Evolutionary conservation across 1,140 invertebrate genomes (phyloP).

Genomic region (Bombus superbus): DNA sequence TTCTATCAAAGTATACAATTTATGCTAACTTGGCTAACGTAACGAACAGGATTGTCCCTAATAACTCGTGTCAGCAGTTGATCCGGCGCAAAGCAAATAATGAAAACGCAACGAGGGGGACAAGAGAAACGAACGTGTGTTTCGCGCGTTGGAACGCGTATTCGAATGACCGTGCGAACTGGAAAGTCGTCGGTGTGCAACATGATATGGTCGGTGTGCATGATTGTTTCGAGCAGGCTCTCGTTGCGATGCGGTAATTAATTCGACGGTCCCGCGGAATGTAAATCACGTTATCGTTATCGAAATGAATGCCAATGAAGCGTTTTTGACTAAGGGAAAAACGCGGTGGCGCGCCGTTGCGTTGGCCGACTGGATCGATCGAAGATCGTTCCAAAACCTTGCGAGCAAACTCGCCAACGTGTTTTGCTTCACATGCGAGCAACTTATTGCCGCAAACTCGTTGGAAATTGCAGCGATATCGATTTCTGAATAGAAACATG

Average conservation of each 20-base stretch:
- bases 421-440: background rate
- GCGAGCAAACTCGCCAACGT: background rate
- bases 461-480: background rate
- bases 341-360: no score
- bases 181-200: conserved; percentile 21
- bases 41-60: conserved; percentile 37
- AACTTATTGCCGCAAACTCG: background rate
- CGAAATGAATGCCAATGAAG: conserved; percentile 5
- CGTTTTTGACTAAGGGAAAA: background rate
- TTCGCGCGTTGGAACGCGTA: background rate
- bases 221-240: conserved; percentile 3
- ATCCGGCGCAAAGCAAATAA: conserved; percentile 26
- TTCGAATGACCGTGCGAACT: conserved; percentile 28
- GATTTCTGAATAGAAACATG: background rate
- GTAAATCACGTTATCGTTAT: conserved; percentile 2
- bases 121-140: background rate
- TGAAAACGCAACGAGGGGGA: background rate
- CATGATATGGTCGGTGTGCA: background rate
- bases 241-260: background rate
- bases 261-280: background rate
- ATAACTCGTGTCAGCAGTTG: conserved; percentile 35
- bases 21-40: conserved; percentile 28
- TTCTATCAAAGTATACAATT: conserved; percentile 31
- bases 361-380: background rate
- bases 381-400: background rate